A percentile compares a stretch with the other conserved stretches of the same genome.
These are phyloP conservation scores for Smutsia gigantea DNA, from an alignment of 2,797 vertebrate species.

Conservation along the genomic window DNA sequence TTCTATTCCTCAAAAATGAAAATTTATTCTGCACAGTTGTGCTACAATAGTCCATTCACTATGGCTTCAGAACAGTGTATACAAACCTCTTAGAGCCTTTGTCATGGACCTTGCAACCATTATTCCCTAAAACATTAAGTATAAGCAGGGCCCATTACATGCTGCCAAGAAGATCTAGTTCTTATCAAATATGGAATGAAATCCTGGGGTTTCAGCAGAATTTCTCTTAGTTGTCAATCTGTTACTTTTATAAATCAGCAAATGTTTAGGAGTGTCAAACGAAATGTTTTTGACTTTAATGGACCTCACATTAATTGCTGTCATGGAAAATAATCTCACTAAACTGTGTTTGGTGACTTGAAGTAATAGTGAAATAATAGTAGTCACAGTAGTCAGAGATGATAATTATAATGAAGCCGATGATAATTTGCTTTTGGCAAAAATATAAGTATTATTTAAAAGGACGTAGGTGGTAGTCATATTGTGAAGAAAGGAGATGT, in stretches of 20 bases:
- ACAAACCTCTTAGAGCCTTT: too few species aligned
- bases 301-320: neutral
- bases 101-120: too few species aligned
- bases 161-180: neutral
- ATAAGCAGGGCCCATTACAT: too few species aligned
- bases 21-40: neutral
- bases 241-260: neutral
- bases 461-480: neutral
- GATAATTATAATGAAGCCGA: neutral
- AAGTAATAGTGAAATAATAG: neutral
- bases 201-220: neutral
- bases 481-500: neutral
- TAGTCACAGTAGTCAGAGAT: neutral
- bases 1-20: slow-evolving; percentile 8
- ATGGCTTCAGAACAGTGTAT: neutral
- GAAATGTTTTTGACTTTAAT: neutral
- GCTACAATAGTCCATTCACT: neutral
- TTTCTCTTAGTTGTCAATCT: neutral
- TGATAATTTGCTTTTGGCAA: slow-evolving; percentile 13
- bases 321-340: neutral
- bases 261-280: neutral
- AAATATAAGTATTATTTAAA: neutral
- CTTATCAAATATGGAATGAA: neutral
- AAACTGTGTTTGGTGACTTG: neutral
- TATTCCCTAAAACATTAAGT: too few species aligned